These are phyloP conservation scores for Batillaria attramentaria DNA, from an alignment of 1,140 invertebrate species.

Conservation along the genomic window DNA sequence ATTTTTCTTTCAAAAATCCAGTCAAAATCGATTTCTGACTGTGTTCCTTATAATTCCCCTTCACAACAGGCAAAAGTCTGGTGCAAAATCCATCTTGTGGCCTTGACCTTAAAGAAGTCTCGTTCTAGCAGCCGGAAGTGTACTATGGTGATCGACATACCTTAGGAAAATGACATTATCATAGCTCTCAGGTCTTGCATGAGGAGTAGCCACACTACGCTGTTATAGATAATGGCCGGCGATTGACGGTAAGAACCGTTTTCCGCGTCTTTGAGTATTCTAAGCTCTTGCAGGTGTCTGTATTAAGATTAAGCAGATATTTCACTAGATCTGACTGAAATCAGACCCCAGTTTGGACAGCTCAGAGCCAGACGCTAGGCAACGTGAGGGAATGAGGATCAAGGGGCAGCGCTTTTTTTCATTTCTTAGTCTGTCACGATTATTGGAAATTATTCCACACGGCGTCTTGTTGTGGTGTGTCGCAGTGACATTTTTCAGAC, in stretches of 20 bases:
- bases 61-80: too few species aligned
- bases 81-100: too few species aligned
- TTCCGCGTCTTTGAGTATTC: not conserved
- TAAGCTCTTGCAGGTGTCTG: not conserved
- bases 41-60: too few species aligned
- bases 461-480: too few species aligned
- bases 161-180: constrained; percentile 45
- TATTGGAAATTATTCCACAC: too few species aligned
- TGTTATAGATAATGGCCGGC: not conserved
- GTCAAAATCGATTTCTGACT: too few species aligned
- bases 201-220: not conserved
- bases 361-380: constrained; percentile 12
- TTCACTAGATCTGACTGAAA: not conserved
- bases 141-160: constrained; percentile 41
- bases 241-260: not conserved
- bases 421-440: too few species aligned
- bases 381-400: too few species aligned
- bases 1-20: too few species aligned
- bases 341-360: too few species aligned
- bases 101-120: too few species aligned
- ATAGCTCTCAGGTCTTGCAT: constrained; percentile 23
- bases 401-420: not conserved
- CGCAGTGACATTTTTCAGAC: too few species aligned
- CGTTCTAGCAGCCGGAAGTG: constrained; percentile 40
- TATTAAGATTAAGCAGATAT: not conserved